Base-by-base conservation (phyloP, 2,113 vertebrate species). In the Bos javanicus region DNA sequence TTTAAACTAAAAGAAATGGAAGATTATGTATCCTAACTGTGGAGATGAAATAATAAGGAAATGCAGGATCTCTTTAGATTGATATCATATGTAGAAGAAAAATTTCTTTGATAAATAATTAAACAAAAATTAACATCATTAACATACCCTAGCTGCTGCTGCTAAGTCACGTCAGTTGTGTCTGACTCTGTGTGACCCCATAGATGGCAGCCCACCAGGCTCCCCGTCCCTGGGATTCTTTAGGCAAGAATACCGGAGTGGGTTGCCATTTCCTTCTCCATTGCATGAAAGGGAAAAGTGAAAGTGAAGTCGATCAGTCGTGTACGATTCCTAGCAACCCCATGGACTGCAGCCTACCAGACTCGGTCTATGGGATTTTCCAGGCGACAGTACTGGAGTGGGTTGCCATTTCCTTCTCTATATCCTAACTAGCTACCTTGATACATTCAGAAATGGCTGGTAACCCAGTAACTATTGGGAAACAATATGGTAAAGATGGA, bases 21-120 rank as follows among this genome's bases (percentile, higher is more conserved):
- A 76, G 52, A 86, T 56, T 59, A 43, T 92, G 14, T 62, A 26
- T 93, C 80, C 8, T 33, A 67, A 21, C 25, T 39, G 1, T 81
- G 25, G 71, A 87, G 19, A 39, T 74, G 52, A 91, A 84, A 52
- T 74, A 86, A 67, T 91, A 78, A 80, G 60, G 92, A 48, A 14
- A 83, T 16, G 23, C 17, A 60, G 15, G 4, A 30, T 10, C 46
- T 81, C 21, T 59, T 94, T 56, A 93, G 26, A 43, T 85, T 43
- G 78, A 19, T 89, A 76, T 3, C 57, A 87, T 23, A 17, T 15
- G 21, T 25, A 62, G 59, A 23, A 60, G 33, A 81, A 89, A 46
- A 56, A 46, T 56, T 13, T 15, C 28, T 67, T 85, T 56, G 28
- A 64, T 33, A 43, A 87, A 54, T n/a, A 67, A 15, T 52, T 67